Percentiles rank a stretch among this genome's conserved stretches.
These are phyloP conservation scores for Rhagonycha fulva DNA, from an alignment of 2,888 invertebrate species.

Conservation along the genomic window DNA sequence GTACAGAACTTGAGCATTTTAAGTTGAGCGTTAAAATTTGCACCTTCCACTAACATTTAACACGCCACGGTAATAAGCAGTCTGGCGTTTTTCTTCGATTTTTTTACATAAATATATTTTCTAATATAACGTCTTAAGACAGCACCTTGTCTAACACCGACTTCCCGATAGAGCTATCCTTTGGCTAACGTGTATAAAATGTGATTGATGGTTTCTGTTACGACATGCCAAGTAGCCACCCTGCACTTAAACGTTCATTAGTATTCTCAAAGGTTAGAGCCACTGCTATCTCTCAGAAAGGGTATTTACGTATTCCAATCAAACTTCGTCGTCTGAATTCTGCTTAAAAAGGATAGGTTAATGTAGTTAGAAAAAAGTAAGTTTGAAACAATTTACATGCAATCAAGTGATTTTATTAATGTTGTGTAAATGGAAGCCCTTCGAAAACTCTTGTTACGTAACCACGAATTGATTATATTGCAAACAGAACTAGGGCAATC, in stretches of 20 bases:
- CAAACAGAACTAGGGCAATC: neutral
- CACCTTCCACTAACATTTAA: conserved; percentile 19
- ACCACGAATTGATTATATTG: neutral
- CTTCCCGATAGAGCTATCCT: neutral
- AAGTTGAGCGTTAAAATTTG: conserved; percentile 5
- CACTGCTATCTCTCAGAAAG: conserved; percentile 25
- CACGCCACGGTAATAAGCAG: conserved; percentile 15
- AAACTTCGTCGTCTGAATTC: conserved; percentile 22
- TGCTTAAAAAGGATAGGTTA: conserved; percentile 18
- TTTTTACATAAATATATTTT: neutral
- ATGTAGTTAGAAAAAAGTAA: neutral
- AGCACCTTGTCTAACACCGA: conserved; percentile 1
- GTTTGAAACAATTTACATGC: neutral
- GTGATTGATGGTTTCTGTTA: conserved; percentile 5
- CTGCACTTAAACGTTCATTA: conserved; percentile 27
- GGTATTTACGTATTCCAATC: conserved; percentile 33
- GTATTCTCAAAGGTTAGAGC: conserved; percentile 29
- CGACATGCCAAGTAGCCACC: conserved; percentile 23
- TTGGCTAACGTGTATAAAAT: conserved; percentile 17
- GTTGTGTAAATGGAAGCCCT: neutral
- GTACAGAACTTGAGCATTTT: conserved; percentile 56
- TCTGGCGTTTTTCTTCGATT: neutral
- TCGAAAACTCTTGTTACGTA: neutral
- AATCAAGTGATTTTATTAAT: neutral
- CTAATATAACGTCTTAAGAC: neutral